Evolutionary conservation across 2,797 vertebrate genomes (phyloP).

Genomic region (Artibeus lituratus): DNA sequence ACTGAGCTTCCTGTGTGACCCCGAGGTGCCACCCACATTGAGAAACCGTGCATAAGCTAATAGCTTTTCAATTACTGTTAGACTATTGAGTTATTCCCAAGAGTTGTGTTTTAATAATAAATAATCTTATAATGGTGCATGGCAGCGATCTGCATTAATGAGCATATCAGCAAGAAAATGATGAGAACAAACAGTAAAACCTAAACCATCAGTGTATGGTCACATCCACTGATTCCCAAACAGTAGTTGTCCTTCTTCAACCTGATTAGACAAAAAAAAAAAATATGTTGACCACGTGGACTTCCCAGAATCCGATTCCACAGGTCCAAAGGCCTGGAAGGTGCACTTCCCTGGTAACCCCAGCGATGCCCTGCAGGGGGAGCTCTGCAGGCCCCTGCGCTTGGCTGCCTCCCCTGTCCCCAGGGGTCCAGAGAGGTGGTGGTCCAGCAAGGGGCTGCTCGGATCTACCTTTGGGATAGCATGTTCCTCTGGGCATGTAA

Average conservation of each 20-base stretch:
- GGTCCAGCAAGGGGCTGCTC: fast-evolving
- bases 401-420: fast-evolving
- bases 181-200: neutral
- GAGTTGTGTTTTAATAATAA: neutral
- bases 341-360: fast-evolving
- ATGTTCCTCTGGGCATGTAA: fast-evolving
- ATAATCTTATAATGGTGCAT: too few species aligned
- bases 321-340: neutral
- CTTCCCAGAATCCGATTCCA: neutral
- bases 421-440: neutral
- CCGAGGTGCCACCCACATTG: too few species aligned
- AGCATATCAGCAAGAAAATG: neutral
- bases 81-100: neutral
- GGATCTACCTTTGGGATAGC: neutral
- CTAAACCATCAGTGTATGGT: neutral
- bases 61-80: neutral
- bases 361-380: too few species aligned
- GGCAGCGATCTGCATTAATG: too few species aligned
- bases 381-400: fast-evolving
- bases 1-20: neutral
- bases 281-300: neutral
- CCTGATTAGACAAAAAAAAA: neutral
- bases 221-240: neutral
- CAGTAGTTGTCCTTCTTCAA: neutral
- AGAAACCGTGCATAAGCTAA: neutral